Conservation (phyloP, 2,888 invertebrate genomes). For the Choreutis nemorana region DNA sequence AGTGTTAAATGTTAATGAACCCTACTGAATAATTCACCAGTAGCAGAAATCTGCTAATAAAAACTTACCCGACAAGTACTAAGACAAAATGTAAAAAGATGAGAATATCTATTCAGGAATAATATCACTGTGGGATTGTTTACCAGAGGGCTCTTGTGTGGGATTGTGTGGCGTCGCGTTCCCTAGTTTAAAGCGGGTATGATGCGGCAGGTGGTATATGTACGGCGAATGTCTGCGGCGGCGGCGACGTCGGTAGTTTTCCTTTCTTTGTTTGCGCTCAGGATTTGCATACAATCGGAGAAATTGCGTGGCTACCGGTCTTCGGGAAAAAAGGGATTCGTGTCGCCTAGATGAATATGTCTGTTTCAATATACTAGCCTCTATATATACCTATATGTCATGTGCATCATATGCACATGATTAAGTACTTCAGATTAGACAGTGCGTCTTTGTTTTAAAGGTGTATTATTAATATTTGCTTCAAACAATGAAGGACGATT, state of each 20-base stretch:
- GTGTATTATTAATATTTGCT: too few relatives aligned
- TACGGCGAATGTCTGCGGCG: conserved; percentile 37
- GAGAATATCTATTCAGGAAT: conserved; percentile 50
- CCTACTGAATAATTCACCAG: conserved; percentile 51
- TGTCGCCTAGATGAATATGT: conserved; percentile 43
- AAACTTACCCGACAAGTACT: conserved; percentile 46
- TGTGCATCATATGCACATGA: too few relatives aligned
- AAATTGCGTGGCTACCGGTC: conserved; percentile 51
- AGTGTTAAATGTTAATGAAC: too few relatives aligned
- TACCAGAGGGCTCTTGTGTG: conserved; percentile 32
- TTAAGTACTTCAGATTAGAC: too few relatives aligned
- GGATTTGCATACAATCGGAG: conserved; percentile 63
- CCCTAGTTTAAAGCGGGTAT: conserved; percentile 25
- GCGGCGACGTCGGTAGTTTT: conserved; percentile 44
- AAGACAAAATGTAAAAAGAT: conserved; percentile 49
- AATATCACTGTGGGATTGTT: conserved; percentile 41
- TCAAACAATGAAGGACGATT: too few relatives aligned
- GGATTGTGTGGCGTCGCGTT: conserved; percentile 30
- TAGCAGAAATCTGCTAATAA: conserved; percentile 46
- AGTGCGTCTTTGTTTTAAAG: too few relatives aligned
- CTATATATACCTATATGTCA: too few relatives aligned
- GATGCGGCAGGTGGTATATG: conserved; percentile 36
- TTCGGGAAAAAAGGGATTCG: conserved; percentile 38
- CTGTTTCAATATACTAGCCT: conserved; percentile 24
- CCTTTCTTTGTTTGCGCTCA: conserved; percentile 57